These are phyloP conservation scores for Hoplostethus mediterraneus DNA, from an alignment of 2,797 vertebrate genomes.

Conservation along the genomic window DNA sequence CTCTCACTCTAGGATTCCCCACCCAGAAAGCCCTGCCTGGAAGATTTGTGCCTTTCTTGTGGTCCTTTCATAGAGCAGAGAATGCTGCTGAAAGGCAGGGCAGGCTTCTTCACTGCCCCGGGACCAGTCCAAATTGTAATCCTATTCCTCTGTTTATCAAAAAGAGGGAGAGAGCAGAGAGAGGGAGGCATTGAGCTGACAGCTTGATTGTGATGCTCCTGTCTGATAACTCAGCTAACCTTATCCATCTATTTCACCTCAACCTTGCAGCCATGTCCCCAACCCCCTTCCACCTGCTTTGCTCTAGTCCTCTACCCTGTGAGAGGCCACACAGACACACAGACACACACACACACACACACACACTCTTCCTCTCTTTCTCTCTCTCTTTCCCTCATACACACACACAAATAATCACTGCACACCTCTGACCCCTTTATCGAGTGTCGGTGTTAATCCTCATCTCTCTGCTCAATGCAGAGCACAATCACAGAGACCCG, in stretches of 20 bases:
- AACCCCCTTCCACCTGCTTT: conserved; percentile 73
- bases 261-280: conserved; percentile 84
- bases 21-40: conserved; percentile 66
- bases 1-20: conserved; percentile 55
- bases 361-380: conserved; percentile 37
- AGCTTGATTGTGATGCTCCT: conserved; percentile 90
- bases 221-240: conserved; percentile 89
- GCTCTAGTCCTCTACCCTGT: conserved; percentile 68
- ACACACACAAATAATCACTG: conserved; percentile 84
- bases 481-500: conserved; percentile 83
- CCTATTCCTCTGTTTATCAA: conserved; percentile 91
- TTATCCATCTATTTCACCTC: conserved; percentile 90
- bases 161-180: conserved; percentile 82
- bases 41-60: conserved; percentile 81
- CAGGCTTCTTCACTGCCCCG: conserved; percentile 80
- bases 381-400: conserved; percentile 46
- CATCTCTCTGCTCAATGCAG: conserved; percentile 83
- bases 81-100: conserved; percentile 82
- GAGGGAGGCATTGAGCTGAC: conserved; percentile 82
- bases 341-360: conserved; percentile 37
- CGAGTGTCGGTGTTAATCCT: conserved; percentile 86
- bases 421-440: conserved; percentile 87
- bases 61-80: conserved; percentile 77
- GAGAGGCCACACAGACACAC: conserved; percentile 51
- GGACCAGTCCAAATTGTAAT: conserved; percentile 89